A percentile compares a stretch with the other conserved stretches of the same genome.
These are phyloP conservation scores for Drosophila paranaensis DNA, from an alignment of 2,888 invertebrate species.

Conservation along the genomic window DNA sequence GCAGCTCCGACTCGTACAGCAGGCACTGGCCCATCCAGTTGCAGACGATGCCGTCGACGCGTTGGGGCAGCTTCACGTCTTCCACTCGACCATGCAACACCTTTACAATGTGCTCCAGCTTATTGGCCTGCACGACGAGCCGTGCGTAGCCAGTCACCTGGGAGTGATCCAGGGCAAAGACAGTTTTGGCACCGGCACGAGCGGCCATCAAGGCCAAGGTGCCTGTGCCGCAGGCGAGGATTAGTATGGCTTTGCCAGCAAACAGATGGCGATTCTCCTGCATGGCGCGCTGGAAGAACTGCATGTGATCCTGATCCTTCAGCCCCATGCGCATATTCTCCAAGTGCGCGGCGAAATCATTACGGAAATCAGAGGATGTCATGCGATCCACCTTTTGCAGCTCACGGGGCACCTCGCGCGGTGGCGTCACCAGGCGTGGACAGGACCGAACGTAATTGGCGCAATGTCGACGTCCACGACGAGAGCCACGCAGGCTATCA, in stretches of 20 bases:
- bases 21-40: conserved; percentile 91
- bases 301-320: conserved; percentile 63
- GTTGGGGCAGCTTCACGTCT: conserved; percentile 61
- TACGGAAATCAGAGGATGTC: conserved; percentile 79
- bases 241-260: conserved; percentile 67
- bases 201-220: conserved; percentile 79
- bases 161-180: conserved; percentile 79
- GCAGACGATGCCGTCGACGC: conserved; percentile 94
- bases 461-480: not conserved
- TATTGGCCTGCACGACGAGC: conserved; percentile 69
- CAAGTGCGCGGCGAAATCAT: conserved; percentile 70
- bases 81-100: conserved; percentile 74
- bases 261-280: conserved; percentile 77
- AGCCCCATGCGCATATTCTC: conserved; percentile 54
- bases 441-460: not conserved
- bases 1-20: conserved; percentile 99
- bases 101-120: conserved; percentile 57
- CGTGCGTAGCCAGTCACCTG: conserved; percentile 72
- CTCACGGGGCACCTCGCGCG: conserved; percentile 40
- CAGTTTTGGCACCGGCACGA: conserved; percentile 70
- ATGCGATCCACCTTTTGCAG: conserved; percentile 63
- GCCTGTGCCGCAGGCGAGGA: conserved; percentile 76
- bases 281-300: conserved; percentile 65
- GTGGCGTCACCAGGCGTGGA: conserved; percentile 33
- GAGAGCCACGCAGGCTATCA: not conserved